Evolutionary conservation across 2,113 vertebrate species (phyloP), one percentile per base, ranked within the genome.

Genomic region (Cynopterus brachyotis): DNA sequence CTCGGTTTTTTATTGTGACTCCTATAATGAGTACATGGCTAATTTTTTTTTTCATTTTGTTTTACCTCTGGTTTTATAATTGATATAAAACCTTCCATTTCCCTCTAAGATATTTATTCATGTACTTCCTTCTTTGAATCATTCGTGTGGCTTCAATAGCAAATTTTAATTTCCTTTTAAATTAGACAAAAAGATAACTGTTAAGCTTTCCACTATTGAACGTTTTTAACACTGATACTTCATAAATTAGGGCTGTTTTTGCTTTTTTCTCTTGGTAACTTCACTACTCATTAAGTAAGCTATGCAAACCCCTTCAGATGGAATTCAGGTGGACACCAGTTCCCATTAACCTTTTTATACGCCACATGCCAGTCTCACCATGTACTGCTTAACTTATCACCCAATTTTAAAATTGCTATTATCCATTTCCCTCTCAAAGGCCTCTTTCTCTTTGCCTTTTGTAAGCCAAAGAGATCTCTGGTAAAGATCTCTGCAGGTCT

Each of bases 81-180:
- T 92, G 69, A 91, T 47, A 40, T 53, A 59, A 16, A 16, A 50
- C 50, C 85, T 89, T 86, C 26, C 53, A 57, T 32, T 85, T 97
- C 55, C 75, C 30, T 81, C 42, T 32, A 83, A 83, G 64, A 83
- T 55, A 95, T 20, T 75, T 73, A 90, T 5, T 88, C 95, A 72
- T 53, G 40, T 0, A 0, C 20, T 88, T 93, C 88, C 88, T 92
- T 90, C 64, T 93, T 82, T 9, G 59, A 94, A 76, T 81, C 72
- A 50, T 85, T 45, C 47, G 28, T 45, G 20, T 64, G 30, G n/a
- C 55, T 81, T 66, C 28, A 37, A 40, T n/a, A 89, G 70, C 53
- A 59, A 94, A n/a, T 66, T 85, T 88, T 81, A 73, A 95, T 84
- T 91, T 79, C 62, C 62, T 70, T 94, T 97, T 76, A 94, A 91